Evolutionary conservation across 2,888 invertebrate species (phyloP), one percentile per base, ranked within the genome.

Genomic region (Ernsta delagoae): DNA sequence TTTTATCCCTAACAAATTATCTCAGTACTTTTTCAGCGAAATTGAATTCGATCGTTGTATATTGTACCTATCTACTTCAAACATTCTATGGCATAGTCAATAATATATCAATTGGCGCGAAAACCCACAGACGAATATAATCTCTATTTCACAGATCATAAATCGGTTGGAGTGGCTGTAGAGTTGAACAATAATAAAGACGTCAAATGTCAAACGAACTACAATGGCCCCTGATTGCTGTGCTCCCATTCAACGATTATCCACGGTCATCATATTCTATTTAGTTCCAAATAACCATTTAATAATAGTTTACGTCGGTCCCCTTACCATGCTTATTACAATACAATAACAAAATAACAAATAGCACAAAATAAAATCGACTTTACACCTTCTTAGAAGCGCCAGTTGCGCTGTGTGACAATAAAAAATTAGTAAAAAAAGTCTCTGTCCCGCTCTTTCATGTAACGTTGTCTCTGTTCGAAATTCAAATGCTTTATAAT

Each of bases 311-410:
- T 86, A 85, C 86, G 85, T 80, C 82, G 83, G 85, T 85, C 83
- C 87, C 88, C 87, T 86, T 87, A 87, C 85, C 90, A 88, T 88
- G 91, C 90, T 88, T 92, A 93, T 93, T 92, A 93, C 90, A 93
- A 93, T 91, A 92, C 91, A 92, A 92, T 92, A 89, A 92, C 90
- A 92, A 92, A 92, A 89, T 91, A 90, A 87, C 88, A 90, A 86
- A 86, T 85, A 86, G 85, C 82, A 84, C 80, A 84, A 90, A 90
- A 88, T 87, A 88, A 86, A 84, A 77, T 79, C 89, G 90, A 93
- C 90, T 92, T 93, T 93, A 93, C 93, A 93, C 92, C 91, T 93
- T 93, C 92, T 88, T 85, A 88, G 93, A 93, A 93, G 83, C 86
- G 84, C 83, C 89, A 89, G 90, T 90, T 90, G 89, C 82, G 74